Conservation (phyloP, 2,888 invertebrate species). For the Ceriagrion tenellum region DNA sequence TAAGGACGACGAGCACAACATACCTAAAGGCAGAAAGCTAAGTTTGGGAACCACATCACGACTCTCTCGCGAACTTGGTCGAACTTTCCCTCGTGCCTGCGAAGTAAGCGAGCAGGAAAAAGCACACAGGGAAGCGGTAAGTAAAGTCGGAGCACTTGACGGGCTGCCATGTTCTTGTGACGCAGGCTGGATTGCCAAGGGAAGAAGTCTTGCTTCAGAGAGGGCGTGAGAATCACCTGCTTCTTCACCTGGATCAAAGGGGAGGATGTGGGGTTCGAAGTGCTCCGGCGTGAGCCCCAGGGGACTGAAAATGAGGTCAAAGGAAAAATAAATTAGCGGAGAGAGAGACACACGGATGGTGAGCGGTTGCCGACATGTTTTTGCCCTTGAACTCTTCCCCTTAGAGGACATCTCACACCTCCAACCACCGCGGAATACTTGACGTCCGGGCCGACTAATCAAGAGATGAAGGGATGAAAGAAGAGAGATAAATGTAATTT, state of each 20-base stretch:
- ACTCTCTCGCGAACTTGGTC: too few relatives aligned
- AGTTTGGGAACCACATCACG: background rate
- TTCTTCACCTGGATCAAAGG: background rate
- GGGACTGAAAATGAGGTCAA: background rate
- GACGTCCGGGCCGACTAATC: too few relatives aligned
- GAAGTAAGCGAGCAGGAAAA: background rate
- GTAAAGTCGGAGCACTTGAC: background rate
- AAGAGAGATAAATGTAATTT: too few relatives aligned
- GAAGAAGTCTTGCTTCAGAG: background rate
- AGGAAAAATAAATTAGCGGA: background rate
- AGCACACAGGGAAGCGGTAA: too few relatives aligned
- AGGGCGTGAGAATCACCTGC: background rate
- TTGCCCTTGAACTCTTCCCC: background rate
- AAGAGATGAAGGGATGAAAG: too few relatives aligned
- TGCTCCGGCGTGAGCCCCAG: background rate
- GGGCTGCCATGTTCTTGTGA: background rate
- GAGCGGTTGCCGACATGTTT: background rate
- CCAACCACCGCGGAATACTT: background rate
- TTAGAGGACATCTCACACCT: background rate
- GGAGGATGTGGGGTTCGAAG: too few relatives aligned
- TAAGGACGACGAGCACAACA: too few relatives aligned
- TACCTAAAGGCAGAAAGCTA: background rate
- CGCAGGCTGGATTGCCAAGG: background rate
- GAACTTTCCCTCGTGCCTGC: too few relatives aligned
- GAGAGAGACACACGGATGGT: background rate